Conservation (phyloP, 2,113 vertebrate genomes). For the Redunca redunca region DNA sequence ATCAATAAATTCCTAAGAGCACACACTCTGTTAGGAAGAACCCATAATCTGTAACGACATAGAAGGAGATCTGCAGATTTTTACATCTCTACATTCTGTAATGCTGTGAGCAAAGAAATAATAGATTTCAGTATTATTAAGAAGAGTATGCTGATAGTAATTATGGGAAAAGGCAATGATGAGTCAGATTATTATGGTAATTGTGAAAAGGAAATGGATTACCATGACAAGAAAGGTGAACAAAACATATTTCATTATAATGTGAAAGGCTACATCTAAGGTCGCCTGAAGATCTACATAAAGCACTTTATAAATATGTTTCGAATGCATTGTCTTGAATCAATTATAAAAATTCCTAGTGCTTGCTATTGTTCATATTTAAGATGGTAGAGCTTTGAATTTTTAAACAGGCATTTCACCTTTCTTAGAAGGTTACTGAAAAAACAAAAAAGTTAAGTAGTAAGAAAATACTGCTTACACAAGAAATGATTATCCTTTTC, state of each 20-base stretch:
- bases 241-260: constrained; percentile 39
- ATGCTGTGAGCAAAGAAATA: constrained; percentile 28
- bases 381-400: constrained; percentile 15
- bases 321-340: constrained; percentile 37
- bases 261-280: constrained; percentile 41
- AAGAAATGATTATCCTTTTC: background rate
- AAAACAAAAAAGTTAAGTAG: background rate
- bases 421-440: background rate
- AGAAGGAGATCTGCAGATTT: background rate
- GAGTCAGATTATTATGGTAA: constrained; percentile 48
- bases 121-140: constrained; percentile 36
- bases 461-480: background rate
- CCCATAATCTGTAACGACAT: background rate
- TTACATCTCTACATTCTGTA: background rate
- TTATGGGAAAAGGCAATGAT: constrained; percentile 31
- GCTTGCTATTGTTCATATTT: constrained; percentile 27
- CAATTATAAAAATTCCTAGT: constrained; percentile 30
- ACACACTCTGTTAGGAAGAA: background rate
- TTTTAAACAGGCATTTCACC: constrained; percentile 20
- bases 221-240: constrained; percentile 37
- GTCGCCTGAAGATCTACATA: constrained; percentile 29
- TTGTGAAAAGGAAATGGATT: constrained; percentile 48
- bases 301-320: constrained; percentile 50
- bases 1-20: background rate
- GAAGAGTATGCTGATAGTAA: constrained; percentile 33